These are phyloP conservation scores for Hippolais icterina DNA, from an alignment of 2,113 vertebrate species.

Conservation along the genomic window DNA sequence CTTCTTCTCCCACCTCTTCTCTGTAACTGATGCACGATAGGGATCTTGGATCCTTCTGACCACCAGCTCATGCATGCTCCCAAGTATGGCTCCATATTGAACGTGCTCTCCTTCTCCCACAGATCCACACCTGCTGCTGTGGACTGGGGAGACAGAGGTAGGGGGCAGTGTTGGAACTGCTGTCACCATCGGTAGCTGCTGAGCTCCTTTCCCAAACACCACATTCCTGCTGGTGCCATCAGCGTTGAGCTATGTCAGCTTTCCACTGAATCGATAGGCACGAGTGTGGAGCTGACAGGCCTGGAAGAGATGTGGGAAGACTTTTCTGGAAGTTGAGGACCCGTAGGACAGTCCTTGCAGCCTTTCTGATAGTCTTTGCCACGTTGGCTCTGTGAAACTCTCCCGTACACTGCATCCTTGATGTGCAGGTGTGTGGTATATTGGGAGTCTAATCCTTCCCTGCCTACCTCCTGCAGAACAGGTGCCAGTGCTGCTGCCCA, in stretches of 20 bases:
- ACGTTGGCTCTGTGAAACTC: neutral
- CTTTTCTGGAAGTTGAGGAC: neutral
- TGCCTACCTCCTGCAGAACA: neutral
- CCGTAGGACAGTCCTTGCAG: neutral
- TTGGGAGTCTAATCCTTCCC: neutral
- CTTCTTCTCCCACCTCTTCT: neutral
- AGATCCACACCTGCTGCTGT: neutral
- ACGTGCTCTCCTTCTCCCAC: neutral
- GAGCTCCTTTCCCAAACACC: neutral
- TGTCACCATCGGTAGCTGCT: accelerated
- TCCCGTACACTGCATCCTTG: neutral
- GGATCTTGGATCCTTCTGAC: neutral
- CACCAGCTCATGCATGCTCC: neutral
- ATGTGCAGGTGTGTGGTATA: neutral
- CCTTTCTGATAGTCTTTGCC: neutral
- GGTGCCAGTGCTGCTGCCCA: neutral
- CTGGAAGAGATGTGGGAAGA: neutral
- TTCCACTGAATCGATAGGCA: neutral
- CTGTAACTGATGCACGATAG: neutral
- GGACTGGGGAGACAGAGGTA: neutral
- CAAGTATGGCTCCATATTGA: neutral
- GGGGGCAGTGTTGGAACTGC: neutral
- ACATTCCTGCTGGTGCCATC: neutral
- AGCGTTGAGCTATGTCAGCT: neutral
- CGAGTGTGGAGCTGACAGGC: neutral